phyloP scores from a whole-genome alignment of 2,797 vertebrate species.

The Simalia tracyae region DNA sequence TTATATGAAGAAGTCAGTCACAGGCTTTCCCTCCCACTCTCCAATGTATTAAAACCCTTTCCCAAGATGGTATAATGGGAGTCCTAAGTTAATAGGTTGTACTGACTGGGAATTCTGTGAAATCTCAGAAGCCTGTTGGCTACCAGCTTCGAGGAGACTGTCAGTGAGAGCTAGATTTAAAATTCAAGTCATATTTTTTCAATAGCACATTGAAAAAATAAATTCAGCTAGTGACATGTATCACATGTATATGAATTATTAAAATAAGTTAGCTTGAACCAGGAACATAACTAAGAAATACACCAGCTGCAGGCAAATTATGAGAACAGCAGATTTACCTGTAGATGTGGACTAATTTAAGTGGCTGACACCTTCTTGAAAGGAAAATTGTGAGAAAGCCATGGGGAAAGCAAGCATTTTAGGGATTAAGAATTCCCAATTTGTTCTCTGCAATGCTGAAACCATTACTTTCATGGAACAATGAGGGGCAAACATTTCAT shows the following conservation, averaged over 20 bases:
- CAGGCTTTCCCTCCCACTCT: not conserved
- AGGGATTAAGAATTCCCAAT: constrained; percentile 49
- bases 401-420: constrained; percentile 50
- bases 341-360: constrained; percentile 64
- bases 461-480: constrained; percentile 15
- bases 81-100: not conserved
- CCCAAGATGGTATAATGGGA: not conserved
- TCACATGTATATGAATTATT: constrained; percentile 24
- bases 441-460: constrained; percentile 24
- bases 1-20: too few relatives aligned
- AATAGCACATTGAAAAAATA: constrained; percentile 23
- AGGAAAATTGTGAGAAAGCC: constrained; percentile 53
- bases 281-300: constrained; percentile 40
- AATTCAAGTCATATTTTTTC: constrained; percentile 23
- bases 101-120: not conserved
- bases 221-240: constrained; percentile 27
- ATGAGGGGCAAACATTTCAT: constrained; percentile 26
- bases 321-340: constrained; percentile 60
- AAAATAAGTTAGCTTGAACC: constrained; percentile 54
- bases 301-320: constrained; percentile 55
- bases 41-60: not conserved
- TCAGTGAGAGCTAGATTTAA: not conserved
- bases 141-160: not conserved
- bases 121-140: not conserved
- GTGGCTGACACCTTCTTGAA: constrained; percentile 54